Evolutionary conservation across 2,113 vertebrate species (phyloP), one percentile per base, ranked within the genome.

Genomic region (Holacanthus passer): DNA sequence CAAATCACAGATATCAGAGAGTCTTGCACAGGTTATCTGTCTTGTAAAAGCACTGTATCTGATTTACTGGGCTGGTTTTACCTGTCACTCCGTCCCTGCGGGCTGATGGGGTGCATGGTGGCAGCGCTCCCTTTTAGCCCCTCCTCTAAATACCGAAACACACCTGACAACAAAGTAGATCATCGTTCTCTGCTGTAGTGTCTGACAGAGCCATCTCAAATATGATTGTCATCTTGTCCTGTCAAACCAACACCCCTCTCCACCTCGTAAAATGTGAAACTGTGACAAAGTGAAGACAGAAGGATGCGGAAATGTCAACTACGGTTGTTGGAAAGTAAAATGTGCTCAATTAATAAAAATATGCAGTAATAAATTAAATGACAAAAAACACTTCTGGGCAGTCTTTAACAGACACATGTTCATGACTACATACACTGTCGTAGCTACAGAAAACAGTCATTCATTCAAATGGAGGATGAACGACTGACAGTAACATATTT

Each of bases 61-160:
- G 20, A 82, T 73, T 19, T 6, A 77, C 71, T 4, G n/a, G 76
- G 85, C 89, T 64, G 70, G 87, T 92, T 85, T 70, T 47, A 88
- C 92, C 66, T 4, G 89, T 65, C 48, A 37, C 60, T 66, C 79
- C 56, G 32, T 43, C 24, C 10, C 16, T 27, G 0, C 3, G 22
- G 53, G 68, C 19, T 48, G 41, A 52, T 4, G 48, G 22, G 50
- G 29, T 22, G 16, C 6, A 48, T 6, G n/a, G 47, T 16, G 29
- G 29, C 7, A 73, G 65, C 17, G 17, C 41, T 64, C 24, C 35
- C 37, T 58, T 67, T 86, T 19, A 77, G 62, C 72, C 84, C 75
- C 69, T 89, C 79, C 71, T 75, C 86, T 55, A 53, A 76, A 88
- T 82, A 86, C 75, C 52, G 3, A 86, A 90, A 91, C 72, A 74